Percentiles rank a stretch among this genome's conserved stretches.
Evolutionary conservation across 1,140 invertebrate species (phyloP).

Genomic region (Drosophila biarmipes): DNA sequence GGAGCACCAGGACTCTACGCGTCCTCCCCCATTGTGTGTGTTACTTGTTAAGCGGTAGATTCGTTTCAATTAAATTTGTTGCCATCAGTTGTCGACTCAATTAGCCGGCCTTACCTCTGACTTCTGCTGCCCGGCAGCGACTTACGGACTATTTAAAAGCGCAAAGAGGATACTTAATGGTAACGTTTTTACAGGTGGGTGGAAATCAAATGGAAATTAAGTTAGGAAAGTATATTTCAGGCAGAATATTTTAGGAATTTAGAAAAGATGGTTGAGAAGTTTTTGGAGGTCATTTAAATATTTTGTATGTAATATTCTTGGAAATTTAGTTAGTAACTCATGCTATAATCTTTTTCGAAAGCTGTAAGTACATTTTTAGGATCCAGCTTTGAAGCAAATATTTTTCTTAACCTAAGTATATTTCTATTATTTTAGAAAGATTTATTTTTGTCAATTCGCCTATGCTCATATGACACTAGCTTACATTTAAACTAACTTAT

Average conservation of each 20-base stretch:
- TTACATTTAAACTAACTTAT: too few species aligned
- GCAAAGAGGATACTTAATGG: not conserved
- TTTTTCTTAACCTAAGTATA: too few species aligned
- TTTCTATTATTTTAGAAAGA: too few species aligned
- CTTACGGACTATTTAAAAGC: conserved; percentile 15
- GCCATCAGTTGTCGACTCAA: conserved; percentile 71
- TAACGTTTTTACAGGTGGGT: not conserved
- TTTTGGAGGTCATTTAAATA: not conserved
- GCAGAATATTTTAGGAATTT: not conserved
- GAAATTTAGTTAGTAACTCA: too few species aligned
- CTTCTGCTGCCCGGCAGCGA: conserved; percentile 13
- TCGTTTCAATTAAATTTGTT: conserved; percentile 79
- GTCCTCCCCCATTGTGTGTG: conserved; percentile 54
- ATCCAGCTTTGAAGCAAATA: too few species aligned
- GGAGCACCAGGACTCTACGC: conserved; percentile 1
- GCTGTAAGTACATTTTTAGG: too few species aligned
- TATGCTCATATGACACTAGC: too few species aligned
- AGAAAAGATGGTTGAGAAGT: not conserved
- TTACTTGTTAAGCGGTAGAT: conserved; percentile 66
- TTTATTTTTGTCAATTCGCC: too few species aligned
- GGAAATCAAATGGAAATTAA: not conserved
- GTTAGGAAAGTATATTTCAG: not conserved
- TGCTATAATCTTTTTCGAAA: too few species aligned
- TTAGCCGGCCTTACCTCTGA: conserved; percentile 67
- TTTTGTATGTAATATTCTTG: too few species aligned